Conservation (phyloP, 1,140 invertebrate species). For the Hesperophylax magnus region DNA sequence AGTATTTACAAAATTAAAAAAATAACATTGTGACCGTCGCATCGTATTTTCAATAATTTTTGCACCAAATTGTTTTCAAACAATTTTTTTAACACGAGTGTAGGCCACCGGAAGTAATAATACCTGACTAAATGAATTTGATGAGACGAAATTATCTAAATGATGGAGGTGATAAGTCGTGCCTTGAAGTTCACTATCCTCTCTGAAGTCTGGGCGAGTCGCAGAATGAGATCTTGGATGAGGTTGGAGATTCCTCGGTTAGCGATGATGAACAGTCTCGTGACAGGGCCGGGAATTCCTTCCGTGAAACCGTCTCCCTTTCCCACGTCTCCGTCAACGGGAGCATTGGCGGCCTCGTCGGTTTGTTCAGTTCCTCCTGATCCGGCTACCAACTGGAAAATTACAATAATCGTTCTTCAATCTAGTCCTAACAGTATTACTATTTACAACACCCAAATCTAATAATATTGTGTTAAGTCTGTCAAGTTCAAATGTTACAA, state of each 20-base stretch:
- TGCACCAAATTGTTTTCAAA: conserved; percentile 15
- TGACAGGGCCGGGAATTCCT: conserved; percentile 87
- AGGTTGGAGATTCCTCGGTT: conserved; percentile 88
- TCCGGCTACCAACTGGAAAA: conserved; percentile 80
- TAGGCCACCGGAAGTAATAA: conserved; percentile 3
- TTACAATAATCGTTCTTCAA: background rate
- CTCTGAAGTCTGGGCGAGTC: conserved; percentile 88
- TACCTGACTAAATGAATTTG: conserved; percentile 19
- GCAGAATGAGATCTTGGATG: conserved; percentile 88
- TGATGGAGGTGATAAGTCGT: conserved; percentile 87
- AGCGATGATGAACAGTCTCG: conserved; percentile 86
- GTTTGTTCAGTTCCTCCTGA: conserved; percentile 74
- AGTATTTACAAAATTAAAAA: conserved; percentile 37
- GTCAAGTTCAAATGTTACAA: conserved; percentile 30
- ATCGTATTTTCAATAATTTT: background rate
- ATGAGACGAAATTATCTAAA: conserved; percentile 70
- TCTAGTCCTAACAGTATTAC: background rate
- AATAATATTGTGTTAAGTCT: conserved; percentile 15
- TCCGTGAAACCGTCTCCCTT: conserved; percentile 78
- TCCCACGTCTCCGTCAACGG: conserved; percentile 70
- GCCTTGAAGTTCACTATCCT: conserved; percentile 93
- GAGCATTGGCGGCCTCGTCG: conserved; percentile 71
- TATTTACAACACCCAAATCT: background rate
- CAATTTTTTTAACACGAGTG: conserved; percentile 12
- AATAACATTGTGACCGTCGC: background rate